Evolutionary conservation across 2,113 vertebrate species (phyloP).

Genomic region (Arvicanthis niloticus): DNA sequence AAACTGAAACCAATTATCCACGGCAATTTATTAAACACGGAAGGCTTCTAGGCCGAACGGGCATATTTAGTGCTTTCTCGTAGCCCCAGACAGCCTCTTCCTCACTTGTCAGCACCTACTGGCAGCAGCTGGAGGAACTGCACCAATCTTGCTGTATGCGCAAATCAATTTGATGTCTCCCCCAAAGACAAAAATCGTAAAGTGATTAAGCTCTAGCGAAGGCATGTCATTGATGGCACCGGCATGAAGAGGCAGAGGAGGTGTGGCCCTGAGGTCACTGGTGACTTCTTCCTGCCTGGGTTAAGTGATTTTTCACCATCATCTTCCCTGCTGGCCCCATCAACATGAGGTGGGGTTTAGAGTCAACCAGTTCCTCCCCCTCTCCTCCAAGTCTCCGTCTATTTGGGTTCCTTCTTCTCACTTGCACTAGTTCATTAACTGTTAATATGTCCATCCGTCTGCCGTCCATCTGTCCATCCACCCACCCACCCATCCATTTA

Average conservation of each 20-base stretch:
- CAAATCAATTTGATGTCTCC: slow-evolving; percentile 70
- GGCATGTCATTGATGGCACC: slow-evolving; percentile 46
- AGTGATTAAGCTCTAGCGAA: slow-evolving; percentile 70
- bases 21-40: slow-evolving; percentile 66
- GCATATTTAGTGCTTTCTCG: slow-evolving; percentile 65
- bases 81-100: slow-evolving; percentile 34
- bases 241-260: slow-evolving; percentile 27
- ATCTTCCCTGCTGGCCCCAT: neutral
- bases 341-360: neutral
- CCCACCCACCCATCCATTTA: neutral
- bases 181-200: slow-evolving; percentile 72
- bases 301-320: neutral
- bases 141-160: slow-evolving; percentile 67
- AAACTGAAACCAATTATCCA: slow-evolving; percentile 67
- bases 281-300: neutral
- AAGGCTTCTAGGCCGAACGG: slow-evolving; percentile 63
- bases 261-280: neutral
- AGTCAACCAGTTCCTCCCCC: neutral
- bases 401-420: neutral
- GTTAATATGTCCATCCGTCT: neutral
- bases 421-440: neutral
- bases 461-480: neutral
- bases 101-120: slow-evolving; percentile 69
- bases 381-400: neutral
- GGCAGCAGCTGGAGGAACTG: slow-evolving; percentile 65